A percentile compares a stretch with the other conserved stretches of the same genome.
phyloP scores from a whole-genome alignment of 2,113 vertebrate genomes.

The Meleagris gallopavo region DNA sequence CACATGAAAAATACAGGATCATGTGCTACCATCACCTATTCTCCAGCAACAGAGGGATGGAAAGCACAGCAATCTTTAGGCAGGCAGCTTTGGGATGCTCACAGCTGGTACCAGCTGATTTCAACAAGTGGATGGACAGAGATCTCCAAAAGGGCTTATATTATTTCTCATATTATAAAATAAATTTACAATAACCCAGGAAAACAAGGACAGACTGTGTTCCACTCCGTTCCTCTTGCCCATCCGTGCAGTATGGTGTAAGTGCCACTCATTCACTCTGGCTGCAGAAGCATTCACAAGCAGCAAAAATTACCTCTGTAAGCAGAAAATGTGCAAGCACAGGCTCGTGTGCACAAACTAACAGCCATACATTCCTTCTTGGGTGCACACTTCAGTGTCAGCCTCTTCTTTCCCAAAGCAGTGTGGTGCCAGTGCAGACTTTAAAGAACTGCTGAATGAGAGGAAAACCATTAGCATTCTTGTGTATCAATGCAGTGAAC shows the following conservation, averaged over 20 bases:
- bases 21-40: background rate
- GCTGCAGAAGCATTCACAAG: background rate
- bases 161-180: background rate
- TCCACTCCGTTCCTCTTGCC: background rate
- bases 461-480: background rate
- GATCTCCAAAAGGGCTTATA: background rate
- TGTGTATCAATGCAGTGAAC: background rate
- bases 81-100: background rate
- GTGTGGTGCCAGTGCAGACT: fast-evolving
- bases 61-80: background rate
- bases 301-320: background rate
- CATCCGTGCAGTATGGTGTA: background rate
- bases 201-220: background rate
- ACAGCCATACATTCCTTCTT: background rate
- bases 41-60: background rate
- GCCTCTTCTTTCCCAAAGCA: background rate
- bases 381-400: background rate
- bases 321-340: background rate
- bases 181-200: background rate
- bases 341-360: fast-evolving
- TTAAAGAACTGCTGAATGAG: background rate
- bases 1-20: background rate
- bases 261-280: background rate
- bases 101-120: background rate
- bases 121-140: background rate